A percentile compares a stretch with the other conserved stretches of the same genome.
Evolutionary conservation across 2,888 invertebrate species (phyloP).

Genomic region (Leptinotarsa rubiginosa): DNA sequence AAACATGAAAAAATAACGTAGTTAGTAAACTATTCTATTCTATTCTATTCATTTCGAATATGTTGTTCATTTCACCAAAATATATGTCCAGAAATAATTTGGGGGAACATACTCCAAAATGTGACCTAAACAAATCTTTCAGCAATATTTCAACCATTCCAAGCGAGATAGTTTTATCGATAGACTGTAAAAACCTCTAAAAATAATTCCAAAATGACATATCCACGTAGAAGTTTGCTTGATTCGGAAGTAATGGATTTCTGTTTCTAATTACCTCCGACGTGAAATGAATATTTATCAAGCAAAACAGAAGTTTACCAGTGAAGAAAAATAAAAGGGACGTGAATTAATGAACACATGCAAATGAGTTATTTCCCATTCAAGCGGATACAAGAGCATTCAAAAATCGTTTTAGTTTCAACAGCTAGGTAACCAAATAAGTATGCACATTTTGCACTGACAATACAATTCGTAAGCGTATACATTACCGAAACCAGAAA

Average conservation of each 20-base stretch:
- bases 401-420: constrained; percentile 32
- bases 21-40: too few species aligned
- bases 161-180: not conserved
- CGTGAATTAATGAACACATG: constrained; percentile 31
- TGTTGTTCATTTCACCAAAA: not conserved
- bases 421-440: constrained; percentile 36
- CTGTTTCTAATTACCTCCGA: not conserved
- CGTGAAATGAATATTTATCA: not conserved
- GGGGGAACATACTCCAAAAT: not conserved
- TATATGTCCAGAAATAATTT: not conserved
- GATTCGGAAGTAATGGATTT: not conserved
- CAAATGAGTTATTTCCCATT: constrained; percentile 34
- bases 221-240: not conserved
- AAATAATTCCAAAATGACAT: not conserved
- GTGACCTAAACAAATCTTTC: not conserved
- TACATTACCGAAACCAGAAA: constrained; percentile 38
- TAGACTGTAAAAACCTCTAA: not conserved
- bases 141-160: not conserved
- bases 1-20: too few species aligned
- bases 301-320: constrained; percentile 29
- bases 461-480: constrained; percentile 37
- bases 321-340: constrained; percentile 29
- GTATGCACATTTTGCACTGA: constrained; percentile 38
- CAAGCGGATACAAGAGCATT: constrained; percentile 30
- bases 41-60: too few species aligned